phyloP scores from a whole-genome alignment of 2,797 vertebrate species.

The Sebastes taczanowskii region DNA sequence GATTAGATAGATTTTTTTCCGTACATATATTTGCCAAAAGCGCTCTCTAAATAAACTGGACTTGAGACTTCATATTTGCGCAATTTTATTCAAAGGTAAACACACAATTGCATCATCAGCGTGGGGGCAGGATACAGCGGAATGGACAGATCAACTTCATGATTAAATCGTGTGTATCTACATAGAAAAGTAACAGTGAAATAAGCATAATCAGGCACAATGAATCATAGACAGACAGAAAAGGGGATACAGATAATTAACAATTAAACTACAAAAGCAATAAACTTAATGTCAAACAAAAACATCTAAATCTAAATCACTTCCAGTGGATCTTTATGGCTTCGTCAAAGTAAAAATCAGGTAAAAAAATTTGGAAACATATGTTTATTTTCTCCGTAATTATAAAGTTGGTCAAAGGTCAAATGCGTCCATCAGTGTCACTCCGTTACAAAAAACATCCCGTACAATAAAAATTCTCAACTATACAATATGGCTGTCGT shows the following conservation, averaged over 20 bases:
- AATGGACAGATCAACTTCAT: neutral
- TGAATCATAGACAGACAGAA: neutral
- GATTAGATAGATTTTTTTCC: neutral
- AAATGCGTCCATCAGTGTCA: neutral
- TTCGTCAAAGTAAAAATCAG: conserved; percentile 14
- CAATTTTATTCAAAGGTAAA: conserved; percentile 39
- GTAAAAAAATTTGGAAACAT: neutral
- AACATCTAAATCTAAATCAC: neutral
- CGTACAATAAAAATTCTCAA: neutral
- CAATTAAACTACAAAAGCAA: neutral
- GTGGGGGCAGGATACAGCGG: neutral
- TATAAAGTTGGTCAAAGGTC: neutral
- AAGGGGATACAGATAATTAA: neutral
- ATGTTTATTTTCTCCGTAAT: neutral
- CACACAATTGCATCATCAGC: neutral
- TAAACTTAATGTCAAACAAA: neutral
- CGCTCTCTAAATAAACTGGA: neutral
- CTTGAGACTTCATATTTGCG: neutral
- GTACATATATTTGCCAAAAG: neutral
- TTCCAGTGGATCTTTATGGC: conserved; percentile 27
- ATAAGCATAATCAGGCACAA: neutral
- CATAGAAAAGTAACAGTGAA: neutral
- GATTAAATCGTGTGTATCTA: neutral
- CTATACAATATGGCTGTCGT: conserved; percentile 47
- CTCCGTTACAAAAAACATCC: conserved; percentile 30